Percentiles rank a stretch among this genome's conserved stretches.
Conservation (phyloP, 2,113 vertebrate species). For the Corydoras maculifer region DNA sequence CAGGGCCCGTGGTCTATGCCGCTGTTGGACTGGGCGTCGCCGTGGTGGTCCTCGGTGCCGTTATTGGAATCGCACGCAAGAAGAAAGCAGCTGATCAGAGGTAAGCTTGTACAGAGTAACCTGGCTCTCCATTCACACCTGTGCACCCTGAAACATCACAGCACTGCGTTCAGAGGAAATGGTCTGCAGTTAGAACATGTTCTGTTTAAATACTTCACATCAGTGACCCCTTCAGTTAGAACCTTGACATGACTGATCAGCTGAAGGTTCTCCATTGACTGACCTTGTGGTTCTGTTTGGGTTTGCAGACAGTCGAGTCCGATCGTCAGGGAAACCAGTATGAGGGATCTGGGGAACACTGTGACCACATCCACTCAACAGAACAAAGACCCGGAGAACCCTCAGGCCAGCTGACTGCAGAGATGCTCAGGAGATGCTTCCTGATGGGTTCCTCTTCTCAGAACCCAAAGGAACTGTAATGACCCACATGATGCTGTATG, state of each 20-base stretch:
- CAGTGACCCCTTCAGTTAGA: too few relatives aligned
- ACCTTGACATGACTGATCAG: too few relatives aligned
- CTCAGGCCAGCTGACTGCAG: conserved; percentile 48
- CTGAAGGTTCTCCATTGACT: not conserved
- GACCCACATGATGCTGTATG: too few relatives aligned
- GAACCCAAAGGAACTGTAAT: too few relatives aligned
- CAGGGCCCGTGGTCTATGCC: conserved; percentile 56
- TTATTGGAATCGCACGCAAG: conserved; percentile 38
- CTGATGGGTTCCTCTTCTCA: too few relatives aligned
- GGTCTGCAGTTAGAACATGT: too few relatives aligned
- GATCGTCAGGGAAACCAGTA: conserved; percentile 42
- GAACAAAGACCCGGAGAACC: conserved; percentile 25
- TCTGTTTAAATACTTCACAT: not conserved
- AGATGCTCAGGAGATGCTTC: too few relatives aligned
- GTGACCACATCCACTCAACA: not conserved
- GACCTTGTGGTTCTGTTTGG: too few relatives aligned
- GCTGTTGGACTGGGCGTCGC: conserved; percentile 43
- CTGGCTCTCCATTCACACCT: too few relatives aligned
- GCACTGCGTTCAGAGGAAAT: too few relatives aligned
- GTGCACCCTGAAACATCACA: too few relatives aligned
- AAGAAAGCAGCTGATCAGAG: conserved; percentile 54
- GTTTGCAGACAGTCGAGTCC: not conserved
- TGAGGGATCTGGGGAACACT: conserved; percentile 48
- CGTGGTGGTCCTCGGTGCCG: conserved; percentile 48
- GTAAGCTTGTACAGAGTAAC: conserved; percentile 27